Percentiles rank a stretch among this genome's conserved stretches.
phyloP scores from a whole-genome alignment of 2,797 vertebrate species.

The Atherinosoma microstoma region DNA sequence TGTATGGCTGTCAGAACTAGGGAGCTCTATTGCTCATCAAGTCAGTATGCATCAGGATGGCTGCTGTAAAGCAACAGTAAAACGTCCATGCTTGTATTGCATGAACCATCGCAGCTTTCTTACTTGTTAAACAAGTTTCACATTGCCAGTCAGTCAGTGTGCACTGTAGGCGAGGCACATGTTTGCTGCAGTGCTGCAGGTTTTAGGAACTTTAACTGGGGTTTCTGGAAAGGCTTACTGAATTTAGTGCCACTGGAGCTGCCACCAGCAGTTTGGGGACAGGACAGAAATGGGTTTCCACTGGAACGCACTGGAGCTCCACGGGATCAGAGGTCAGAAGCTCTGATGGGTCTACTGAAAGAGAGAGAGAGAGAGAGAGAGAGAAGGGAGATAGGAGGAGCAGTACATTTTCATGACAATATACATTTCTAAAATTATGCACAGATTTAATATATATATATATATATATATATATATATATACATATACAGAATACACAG shows the following conservation, averaged over 20 bases:
- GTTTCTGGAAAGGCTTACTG: constrained; percentile 92
- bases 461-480: too few relatives aligned
- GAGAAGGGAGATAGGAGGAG: constrained; percentile 18
- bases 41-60: constrained; percentile 76
- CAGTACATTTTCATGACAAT: constrained; percentile 17
- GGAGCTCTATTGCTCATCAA: constrained; percentile 73
- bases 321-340: constrained; percentile 89
- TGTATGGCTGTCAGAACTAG: constrained; percentile 82
- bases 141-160: constrained; percentile 66
- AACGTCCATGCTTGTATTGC: constrained; percentile 77
- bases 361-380: constrained; percentile 49
- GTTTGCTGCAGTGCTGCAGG: constrained; percentile 73
- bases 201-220: constrained; percentile 78
- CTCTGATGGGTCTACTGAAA: constrained; percentile 90
- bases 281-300: constrained; percentile 92
- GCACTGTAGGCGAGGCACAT: constrained; percentile 82
- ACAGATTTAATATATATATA: neutral
- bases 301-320: constrained; percentile 90
- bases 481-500: too few relatives aligned
- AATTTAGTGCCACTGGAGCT: constrained; percentile 86
- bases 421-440: neutral
- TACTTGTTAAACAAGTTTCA: constrained; percentile 60
- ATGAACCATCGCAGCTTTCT: constrained; percentile 67
- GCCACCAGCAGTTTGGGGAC: constrained; percentile 85
- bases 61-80: constrained; percentile 76